Base-by-base conservation (phyloP, 2,888 invertebrate genomes). In the Amblyjoppa fuscipennis region DNA sequence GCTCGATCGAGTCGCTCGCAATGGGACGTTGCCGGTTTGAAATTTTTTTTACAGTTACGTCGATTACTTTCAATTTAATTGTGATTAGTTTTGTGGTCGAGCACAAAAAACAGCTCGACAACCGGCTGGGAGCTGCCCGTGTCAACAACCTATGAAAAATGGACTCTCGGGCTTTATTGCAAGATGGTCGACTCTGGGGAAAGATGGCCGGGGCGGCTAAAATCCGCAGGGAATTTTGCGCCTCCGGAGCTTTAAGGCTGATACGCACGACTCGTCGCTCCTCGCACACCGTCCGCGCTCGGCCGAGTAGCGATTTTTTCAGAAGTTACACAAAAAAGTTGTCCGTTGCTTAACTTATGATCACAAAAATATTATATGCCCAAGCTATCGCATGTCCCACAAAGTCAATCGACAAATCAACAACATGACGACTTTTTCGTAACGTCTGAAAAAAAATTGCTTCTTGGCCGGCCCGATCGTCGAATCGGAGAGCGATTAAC, bases 121-220 rank as follows among this genome's bases (percentile, higher is more conserved):
- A 92, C 92, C 92, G 92, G 92, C 92, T 92, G 91, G 91, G 84
- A 91, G 89, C 91, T 91, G 89, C 88, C 91, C 93, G 92, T 92
- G 92, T 92, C 92, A 92, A 93, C 92, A 92, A 93, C 92, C 92
- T 91, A 91, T 91, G 92, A 91, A 92, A 92, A 91, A 92, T 90
- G 88, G 89, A 89, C 83, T 76, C 66, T 71, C 13, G 73, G 59
- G 59, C 4, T 41, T 74, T 49, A 31, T 38, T 88, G 87, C 84
- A 89, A 90, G 88, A 90, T 91, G 91, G 90, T 89, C 76, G 81
- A 70, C 76, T 56, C 51, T 71, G 59, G 34, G 4, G 69, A 69
- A 83, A 68, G 74, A 82, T 78, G 83, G 78, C 68, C 59, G 59
- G 25, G 45, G 45, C 68, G 9, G 25, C 56, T 20, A 25, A n/a